Conservation (phyloP, 2,888 invertebrate genomes). For the Apamea monoglypha region DNA sequence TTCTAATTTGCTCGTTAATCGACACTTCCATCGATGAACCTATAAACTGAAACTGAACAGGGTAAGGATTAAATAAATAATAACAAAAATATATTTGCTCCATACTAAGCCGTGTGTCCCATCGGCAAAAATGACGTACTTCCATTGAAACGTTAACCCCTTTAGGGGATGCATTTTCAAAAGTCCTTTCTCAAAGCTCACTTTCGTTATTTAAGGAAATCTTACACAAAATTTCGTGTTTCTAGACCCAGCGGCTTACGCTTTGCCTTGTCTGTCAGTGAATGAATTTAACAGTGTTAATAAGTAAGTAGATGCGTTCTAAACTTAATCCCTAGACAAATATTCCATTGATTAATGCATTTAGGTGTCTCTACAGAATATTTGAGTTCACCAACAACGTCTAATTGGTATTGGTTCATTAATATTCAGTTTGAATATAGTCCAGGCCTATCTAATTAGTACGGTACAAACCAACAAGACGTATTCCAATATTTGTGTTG, state of each 20-base stretch:
- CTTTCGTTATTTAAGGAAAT: background rate
- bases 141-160: background rate
- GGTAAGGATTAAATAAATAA: background rate
- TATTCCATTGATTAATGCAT: conserved; percentile 32
- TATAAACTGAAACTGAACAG: background rate
- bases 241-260: background rate
- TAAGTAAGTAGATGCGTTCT: background rate
- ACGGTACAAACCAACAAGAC: conserved; percentile 79
- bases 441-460: conserved; percentile 84
- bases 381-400: conserved; percentile 54
- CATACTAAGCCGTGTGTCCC: background rate
- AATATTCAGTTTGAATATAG: conserved; percentile 81
- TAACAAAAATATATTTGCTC: background rate
- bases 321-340: conserved; percentile 9
- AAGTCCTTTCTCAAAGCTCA: background rate
- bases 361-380: conserved; percentile 39
- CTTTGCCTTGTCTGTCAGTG: background rate
- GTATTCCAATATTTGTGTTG: conserved; percentile 87
- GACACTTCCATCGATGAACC: background rate
- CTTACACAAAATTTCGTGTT: background rate
- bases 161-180: background rate
- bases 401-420: conserved; percentile 75
- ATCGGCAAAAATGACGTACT: background rate
- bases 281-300: background rate
- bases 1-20: background rate